Percentiles rank a stretch among this genome's conserved stretches.
These are phyloP conservation scores for Meandrina meandrites DNA, from an alignment of 92 coral and sea anemone species.

Conservation along the genomic window DNA sequence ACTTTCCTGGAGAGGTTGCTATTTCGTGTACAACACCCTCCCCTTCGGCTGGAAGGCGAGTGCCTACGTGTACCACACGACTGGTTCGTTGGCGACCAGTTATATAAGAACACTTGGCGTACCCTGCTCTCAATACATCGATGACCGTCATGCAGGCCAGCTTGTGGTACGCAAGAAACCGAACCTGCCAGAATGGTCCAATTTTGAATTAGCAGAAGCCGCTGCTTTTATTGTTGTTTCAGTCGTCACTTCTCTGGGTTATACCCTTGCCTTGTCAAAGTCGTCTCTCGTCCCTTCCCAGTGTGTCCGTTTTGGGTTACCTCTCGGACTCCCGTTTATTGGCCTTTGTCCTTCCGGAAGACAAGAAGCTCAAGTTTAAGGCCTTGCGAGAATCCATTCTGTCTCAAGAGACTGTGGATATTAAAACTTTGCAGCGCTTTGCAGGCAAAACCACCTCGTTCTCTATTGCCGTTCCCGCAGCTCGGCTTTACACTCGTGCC, in stretches of 20 bases:
- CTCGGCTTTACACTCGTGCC: slow-evolving; percentile 54
- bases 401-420: slow-evolving; percentile 16
- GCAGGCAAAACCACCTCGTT: slow-evolving; percentile 73
- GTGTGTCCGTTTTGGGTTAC: slow-evolving; percentile 66
- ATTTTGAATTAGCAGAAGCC: slow-evolving; percentile 43
- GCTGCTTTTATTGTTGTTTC: slow-evolving; percentile 45
- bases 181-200: slow-evolving; percentile 23
- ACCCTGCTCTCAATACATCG: slow-evolving; percentile 67
- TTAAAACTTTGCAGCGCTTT: slow-evolving; percentile 48
- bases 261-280: slow-evolving; percentile 60
- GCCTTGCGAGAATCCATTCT: slow-evolving; percentile 52
- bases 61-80: slow-evolving; percentile 62
- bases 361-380: slow-evolving; percentile 49
- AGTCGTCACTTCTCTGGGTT: too few relatives aligned
- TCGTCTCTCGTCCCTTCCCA: slow-evolving; percentile 50
- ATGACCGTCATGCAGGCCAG: slow-evolving; percentile 69
- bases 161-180: slow-evolving; percentile 24
- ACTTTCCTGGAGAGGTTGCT: slow-evolving; percentile 63
- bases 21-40: slow-evolving; percentile 46
- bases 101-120: slow-evolving; percentile 48
- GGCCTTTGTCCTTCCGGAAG: slow-evolving; percentile 39
- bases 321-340: slow-evolving; percentile 45
- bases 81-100: slow-evolving; percentile 53
- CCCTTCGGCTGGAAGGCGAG: slow-evolving; percentile 81
- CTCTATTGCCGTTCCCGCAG: slow-evolving; percentile 60